phyloP scores from a whole-genome alignment of 2,888 invertebrate genomes.

The Sinohyriopsis cumingii region DNA sequence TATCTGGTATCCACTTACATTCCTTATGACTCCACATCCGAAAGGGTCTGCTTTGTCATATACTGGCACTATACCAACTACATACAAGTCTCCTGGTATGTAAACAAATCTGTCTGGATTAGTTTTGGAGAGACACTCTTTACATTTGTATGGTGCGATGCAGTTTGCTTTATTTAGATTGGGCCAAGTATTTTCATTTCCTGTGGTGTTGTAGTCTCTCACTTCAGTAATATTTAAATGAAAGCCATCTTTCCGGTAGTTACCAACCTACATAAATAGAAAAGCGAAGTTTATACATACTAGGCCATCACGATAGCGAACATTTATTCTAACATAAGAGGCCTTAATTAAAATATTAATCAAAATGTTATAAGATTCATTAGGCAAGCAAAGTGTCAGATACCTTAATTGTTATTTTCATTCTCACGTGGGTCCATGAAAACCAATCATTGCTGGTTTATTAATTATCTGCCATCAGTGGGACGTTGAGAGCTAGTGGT shows the following conservation, averaged over 20 bases:
- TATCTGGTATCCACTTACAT: conserved; percentile 18
- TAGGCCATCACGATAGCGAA: too few relatives aligned
- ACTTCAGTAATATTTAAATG: conserved; percentile 7
- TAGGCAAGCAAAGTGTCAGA: too few relatives aligned
- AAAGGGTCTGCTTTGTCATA: conserved; percentile 16
- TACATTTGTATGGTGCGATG: conserved; percentile 12
- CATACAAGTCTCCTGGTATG: conserved; percentile 33
- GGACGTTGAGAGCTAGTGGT: too few relatives aligned
- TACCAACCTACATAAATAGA: conserved; percentile 19
- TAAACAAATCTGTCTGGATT: conserved; percentile 13
- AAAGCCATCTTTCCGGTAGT: conserved; percentile 10
- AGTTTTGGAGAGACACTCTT: conserved; percentile 16
- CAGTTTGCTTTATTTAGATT: conserved; percentile 20
- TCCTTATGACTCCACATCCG: conserved; percentile 24
- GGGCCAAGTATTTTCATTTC: conserved; percentile 12
- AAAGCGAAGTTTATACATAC: too few relatives aligned
- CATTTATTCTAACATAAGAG: not conserved
- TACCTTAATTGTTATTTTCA: too few relatives aligned
- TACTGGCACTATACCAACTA: conserved; percentile 34
- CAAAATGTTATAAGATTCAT: not conserved
- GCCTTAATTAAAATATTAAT: not conserved
- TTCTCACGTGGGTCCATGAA: too few relatives aligned
- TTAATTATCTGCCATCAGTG: too few relatives aligned
- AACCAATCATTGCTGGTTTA: too few relatives aligned
- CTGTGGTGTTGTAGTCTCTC: conserved; percentile 15